phyloP scores from a whole-genome alignment of 1,140 invertebrate genomes.

The Latrodectus geometricus region DNA sequence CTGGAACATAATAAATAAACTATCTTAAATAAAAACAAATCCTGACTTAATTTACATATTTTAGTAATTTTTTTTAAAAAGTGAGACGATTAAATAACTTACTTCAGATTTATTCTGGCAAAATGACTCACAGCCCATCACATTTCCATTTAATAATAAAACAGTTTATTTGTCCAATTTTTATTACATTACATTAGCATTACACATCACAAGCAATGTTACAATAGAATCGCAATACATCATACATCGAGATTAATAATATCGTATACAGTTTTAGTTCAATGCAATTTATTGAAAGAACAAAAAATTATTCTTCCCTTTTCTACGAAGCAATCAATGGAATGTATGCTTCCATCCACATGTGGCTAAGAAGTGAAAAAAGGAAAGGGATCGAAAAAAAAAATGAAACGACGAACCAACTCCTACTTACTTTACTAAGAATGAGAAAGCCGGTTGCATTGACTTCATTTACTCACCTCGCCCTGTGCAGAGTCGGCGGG shows the following conservation, averaged over 20 bases:
- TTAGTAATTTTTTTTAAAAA: no score
- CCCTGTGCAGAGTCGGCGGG: neutral
- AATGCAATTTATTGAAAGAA: slow-evolving; percentile 46
- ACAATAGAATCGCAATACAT: slow-evolving; percentile 58
- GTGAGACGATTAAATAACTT: no score
- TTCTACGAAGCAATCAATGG: slow-evolving; percentile 47
- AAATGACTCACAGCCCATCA: neutral
- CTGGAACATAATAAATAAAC: no score
- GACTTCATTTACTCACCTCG: slow-evolving; percentile 37
- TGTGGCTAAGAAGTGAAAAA: slow-evolving; percentile 46
- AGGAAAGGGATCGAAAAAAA: neutral
- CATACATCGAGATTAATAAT: slow-evolving; percentile 61
- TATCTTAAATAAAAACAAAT: no score
- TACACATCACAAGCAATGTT: slow-evolving; percentile 61
- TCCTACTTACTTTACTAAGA: slow-evolving; percentile 57
- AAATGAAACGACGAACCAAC: slow-evolving; percentile 16
- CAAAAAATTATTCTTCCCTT: slow-evolving; percentile 19
- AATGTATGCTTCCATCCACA: slow-evolving; percentile 36
- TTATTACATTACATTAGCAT: slow-evolving; percentile 55
- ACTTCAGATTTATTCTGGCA: neutral
- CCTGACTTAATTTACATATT: no score
- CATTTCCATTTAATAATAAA: slow-evolving; percentile 47
- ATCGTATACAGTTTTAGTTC: slow-evolving; percentile 59
- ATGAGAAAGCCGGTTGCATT: slow-evolving; percentile 14
- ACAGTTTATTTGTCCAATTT: slow-evolving; percentile 62